Conservation (phyloP, 2,113 vertebrate genomes). For the Sturnus vulgaris region DNA sequence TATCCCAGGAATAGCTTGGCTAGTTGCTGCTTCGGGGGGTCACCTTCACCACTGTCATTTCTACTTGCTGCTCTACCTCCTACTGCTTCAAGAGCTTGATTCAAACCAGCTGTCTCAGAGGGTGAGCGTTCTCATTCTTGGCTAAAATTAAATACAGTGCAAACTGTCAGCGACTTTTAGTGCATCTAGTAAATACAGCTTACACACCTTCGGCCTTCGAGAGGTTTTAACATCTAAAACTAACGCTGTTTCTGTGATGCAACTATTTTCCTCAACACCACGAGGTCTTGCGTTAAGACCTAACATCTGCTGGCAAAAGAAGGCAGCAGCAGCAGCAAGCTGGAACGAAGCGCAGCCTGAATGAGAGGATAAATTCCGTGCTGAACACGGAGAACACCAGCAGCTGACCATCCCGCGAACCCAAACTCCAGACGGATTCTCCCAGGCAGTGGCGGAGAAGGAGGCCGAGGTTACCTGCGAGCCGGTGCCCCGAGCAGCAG, state of each 20-base stretch:
- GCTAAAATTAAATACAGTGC: neutral
- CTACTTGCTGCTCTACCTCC: neutral
- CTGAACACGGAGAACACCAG: rapidly evolving
- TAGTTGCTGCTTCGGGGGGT: neutral
- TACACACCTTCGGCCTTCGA: rapidly evolving
- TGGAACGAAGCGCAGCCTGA: too few relatives aligned
- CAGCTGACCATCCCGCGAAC: neutral
- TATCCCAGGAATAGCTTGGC: neutral
- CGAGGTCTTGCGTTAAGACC: neutral
- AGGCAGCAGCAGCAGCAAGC: neutral
- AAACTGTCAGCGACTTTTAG: neutral
- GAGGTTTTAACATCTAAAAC: neutral
- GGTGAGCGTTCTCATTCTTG: neutral
- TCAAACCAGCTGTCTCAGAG: neutral
- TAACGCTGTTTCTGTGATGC: neutral
- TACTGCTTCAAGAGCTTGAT: neutral
- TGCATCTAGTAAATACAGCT: rapidly evolving
- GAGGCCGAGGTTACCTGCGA: conserved; percentile 58
- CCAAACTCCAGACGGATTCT: neutral
- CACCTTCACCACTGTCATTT: neutral
- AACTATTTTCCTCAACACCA: rapidly evolving
- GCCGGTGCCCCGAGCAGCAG: conserved; percentile 64
- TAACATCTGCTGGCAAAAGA: too few relatives aligned
- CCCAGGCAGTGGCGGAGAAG: neutral
- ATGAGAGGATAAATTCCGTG: rapidly evolving